Evolutionary conservation across 2,888 invertebrate genomes (phyloP).

Genomic region (Stratiomys singularior): DNA sequence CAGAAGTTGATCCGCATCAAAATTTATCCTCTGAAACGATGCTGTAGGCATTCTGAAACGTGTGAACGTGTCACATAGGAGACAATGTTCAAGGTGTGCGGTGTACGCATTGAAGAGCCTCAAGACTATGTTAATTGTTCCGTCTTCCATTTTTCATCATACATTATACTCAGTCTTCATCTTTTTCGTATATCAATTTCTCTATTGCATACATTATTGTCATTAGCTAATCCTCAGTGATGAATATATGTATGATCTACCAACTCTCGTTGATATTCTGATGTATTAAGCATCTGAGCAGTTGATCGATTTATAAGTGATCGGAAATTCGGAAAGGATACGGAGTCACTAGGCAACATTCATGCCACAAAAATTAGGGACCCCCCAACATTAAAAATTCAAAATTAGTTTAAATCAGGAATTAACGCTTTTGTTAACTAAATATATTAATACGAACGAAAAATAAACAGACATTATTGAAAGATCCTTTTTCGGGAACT

Average conservation of each 20-base stretch:
- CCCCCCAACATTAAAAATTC: no score
- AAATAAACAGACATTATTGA: no score
- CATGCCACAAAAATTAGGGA: no score
- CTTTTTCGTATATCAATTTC: slow-evolving; percentile 28
- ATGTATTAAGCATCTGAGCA: background rate
- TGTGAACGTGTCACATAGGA: slow-evolving; percentile 30
- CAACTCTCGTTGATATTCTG: background rate
- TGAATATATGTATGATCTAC: background rate
- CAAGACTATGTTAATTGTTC: background rate
- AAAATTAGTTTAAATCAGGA: no score
- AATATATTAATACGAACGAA: no score
- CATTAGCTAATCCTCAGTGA: background rate
- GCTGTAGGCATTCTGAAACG: slow-evolving; percentile 36
- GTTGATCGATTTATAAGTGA: background rate
- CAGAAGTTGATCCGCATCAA: background rate
- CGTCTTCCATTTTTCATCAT: no score
- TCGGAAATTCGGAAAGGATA: slow-evolving; percentile 2
- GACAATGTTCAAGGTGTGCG: slow-evolving; percentile 29
- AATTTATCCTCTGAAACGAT: slow-evolving; percentile 14
- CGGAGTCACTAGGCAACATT: background rate
- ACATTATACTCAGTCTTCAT: background rate
- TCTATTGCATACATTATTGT: background rate
- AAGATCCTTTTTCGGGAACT: no score
- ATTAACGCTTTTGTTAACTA: no score
- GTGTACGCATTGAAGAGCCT: slow-evolving; percentile 1